phyloP scores from a whole-genome alignment of 2,113 vertebrate genomes.

The Butastur rufipennis region DNA sequence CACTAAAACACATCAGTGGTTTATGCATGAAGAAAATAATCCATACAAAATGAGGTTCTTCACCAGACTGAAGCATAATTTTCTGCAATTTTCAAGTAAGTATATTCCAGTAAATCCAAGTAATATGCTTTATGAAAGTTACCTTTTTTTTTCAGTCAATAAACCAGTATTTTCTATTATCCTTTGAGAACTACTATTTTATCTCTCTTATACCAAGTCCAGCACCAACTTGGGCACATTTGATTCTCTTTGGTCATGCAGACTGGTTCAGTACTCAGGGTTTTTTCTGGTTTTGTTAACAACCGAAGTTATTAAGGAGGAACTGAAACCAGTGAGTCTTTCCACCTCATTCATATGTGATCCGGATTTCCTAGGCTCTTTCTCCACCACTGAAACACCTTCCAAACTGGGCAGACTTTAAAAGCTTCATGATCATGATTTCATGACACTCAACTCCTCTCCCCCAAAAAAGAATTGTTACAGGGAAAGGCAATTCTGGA shows the following conservation, averaged over 20 bases:
- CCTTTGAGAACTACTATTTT: neutral
- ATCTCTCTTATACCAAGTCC: neutral
- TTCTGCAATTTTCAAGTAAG: neutral
- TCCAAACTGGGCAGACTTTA: neutral
- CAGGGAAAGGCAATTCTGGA: neutral
- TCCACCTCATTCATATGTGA: neutral
- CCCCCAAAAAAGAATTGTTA: neutral
- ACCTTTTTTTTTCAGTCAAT: neutral
- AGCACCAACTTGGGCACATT: neutral
- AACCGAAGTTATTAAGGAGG: neutral
- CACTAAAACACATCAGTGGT: neutral
- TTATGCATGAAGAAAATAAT: neutral
- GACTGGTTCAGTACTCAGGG: neutral
- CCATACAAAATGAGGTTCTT: neutral
- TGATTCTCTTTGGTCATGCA: neutral
- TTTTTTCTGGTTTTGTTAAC: neutral
- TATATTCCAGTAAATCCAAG: neutral
- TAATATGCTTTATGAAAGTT: neutral
- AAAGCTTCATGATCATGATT: neutral
- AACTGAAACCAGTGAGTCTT: neutral
- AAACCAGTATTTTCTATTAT: neutral
- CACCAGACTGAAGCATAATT: neutral
- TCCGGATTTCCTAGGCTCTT: neutral
- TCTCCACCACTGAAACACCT: neutral
- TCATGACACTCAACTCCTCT: neutral